Conservation (phyloP, 2,888 invertebrate genomes). For the Norana najaformis region DNA sequence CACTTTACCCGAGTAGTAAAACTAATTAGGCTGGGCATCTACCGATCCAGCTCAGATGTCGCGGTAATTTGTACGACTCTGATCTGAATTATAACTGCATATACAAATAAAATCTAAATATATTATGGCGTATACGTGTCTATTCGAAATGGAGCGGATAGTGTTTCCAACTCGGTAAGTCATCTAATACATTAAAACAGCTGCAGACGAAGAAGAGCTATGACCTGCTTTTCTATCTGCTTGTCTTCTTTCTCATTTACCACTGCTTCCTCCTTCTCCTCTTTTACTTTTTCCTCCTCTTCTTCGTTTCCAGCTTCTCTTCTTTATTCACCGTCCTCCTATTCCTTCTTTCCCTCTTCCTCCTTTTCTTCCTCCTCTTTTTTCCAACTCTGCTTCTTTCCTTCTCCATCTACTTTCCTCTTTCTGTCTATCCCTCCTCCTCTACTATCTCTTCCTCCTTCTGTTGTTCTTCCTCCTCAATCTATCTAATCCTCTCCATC, state of each 20-base stretch:
- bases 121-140: neutral
- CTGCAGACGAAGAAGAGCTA: neutral
- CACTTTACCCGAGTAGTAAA: neutral
- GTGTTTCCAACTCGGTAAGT: neutral
- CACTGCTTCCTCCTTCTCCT: neutral
- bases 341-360: too few relatives aligned
- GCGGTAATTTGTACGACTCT: neutral
- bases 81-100: neutral
- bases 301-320: neutral
- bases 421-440: neutral
- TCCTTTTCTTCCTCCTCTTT: too few relatives aligned
- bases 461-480: neutral
- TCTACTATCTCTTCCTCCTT: too few relatives aligned
- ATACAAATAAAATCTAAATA: neutral
- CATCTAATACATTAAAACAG: neutral
- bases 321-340: neutral
- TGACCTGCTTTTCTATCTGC: neutral
- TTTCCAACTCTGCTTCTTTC: too few relatives aligned
- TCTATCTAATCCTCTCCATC: neutral
- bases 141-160: neutral
- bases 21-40: neutral
- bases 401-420: neutral
- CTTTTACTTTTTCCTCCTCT: neutral
- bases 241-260: neutral
- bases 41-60: neutral